Evolutionary conservation across 2,888 invertebrate species (phyloP), one percentile per base, ranked within the genome.

Genomic region (Andrena haemorrhoa): DNA sequence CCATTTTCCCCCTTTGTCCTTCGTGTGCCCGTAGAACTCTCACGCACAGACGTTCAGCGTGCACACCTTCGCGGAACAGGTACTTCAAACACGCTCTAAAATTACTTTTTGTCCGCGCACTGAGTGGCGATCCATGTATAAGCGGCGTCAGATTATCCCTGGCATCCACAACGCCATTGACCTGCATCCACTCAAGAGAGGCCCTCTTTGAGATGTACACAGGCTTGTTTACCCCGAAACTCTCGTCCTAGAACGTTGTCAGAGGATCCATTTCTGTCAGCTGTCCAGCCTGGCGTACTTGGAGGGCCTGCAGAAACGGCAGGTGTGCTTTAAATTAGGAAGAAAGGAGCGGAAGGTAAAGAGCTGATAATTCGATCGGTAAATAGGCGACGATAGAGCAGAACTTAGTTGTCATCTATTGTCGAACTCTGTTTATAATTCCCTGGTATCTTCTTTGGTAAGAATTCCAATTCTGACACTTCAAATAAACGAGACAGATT

Each of bases 211-310:
- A 64, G 79, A 78, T 78, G 77, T 80, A 77, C 56, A 68, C 64
- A 35, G 69, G 80, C 83, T 85, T 85, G 86, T 85, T 83, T 85
- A 83, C 71, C 74, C 56, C 70, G 68, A 74, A 75, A 85, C 83
- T 82, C 77, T 79, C 71, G 74, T 74, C 78, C 81, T 66, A 72
- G 70, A 61, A 69, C 74, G 76, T 64, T 61, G 80, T 76, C 71
- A 60, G 76, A 64, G 75, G 47, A 88, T 86, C 70, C 74, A 68
- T 88, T 82, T 78, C 74, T 82, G 75, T 82, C 84, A 66, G 20
- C 78, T 65, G 53, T 63, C 23, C 60, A 60, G 75, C 71, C 61
- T 69, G 71, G 66, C 72, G 77, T 68, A 63, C 68, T 69, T 73
- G 68, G 61, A 20, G 64, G 53, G 64, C 68, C 49, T 47, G 51